Conservation (phyloP, 2,797 vertebrate genomes). For the Mycteria americana region DNA sequence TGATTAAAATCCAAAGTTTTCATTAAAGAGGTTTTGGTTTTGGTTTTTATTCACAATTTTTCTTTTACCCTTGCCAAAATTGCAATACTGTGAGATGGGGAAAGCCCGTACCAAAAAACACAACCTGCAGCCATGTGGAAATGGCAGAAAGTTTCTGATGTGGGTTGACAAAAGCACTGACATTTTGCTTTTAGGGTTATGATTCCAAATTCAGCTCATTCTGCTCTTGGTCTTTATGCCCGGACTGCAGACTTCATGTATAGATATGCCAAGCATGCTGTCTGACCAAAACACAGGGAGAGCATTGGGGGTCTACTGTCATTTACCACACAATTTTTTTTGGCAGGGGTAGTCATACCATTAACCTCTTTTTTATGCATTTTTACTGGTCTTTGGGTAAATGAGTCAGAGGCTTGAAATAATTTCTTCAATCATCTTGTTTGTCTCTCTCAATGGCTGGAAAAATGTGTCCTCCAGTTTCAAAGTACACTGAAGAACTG, state of each 20-base stretch:
- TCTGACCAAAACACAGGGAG: neutral
- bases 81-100: neutral
- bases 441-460: neutral
- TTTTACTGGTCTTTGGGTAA: neutral
- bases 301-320: neutral
- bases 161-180: neutral
- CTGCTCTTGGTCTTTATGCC: neutral
- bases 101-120: neutral
- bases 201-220: neutral
- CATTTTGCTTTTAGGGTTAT: neutral
- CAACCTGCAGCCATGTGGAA: neutral
- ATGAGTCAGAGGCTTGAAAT: neutral
- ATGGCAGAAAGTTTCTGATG: neutral
- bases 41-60: neutral
- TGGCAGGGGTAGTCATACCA: rapidly evolving
- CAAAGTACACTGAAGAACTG: neutral
- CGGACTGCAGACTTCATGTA: neutral
- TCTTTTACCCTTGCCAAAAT: neutral
- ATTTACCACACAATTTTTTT: neutral
- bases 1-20: neutral
- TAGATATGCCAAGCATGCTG: neutral
- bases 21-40: neutral
- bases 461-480: neutral
- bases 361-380: neutral
- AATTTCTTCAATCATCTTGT: neutral